Base-by-base conservation (phyloP, 53 echinoderm and acorn worm genomes). In the Pentamera pediparva region DNA sequence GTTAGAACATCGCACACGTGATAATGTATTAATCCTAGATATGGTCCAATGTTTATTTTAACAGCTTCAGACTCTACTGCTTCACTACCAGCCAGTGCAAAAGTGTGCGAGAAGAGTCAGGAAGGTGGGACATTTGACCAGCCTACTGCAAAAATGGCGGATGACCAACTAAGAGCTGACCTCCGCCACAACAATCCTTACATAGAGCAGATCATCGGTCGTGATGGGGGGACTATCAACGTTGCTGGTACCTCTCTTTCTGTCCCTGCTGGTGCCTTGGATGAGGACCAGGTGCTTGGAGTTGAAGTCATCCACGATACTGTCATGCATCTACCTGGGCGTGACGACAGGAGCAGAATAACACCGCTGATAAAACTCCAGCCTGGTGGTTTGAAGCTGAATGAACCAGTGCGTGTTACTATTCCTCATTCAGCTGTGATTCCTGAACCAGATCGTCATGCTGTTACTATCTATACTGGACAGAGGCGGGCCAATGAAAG, bases 281-380 rank as follows among this genome's bases (percentile, higher is more conserved):
- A 12, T 12, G 34, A 2, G 17, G 21, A 37, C 34, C 39, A 62
- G 15, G 63, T 62, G 35, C 35, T 62, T 32, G 63, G n/a, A 6
- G 35, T 62, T 0, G 38, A 4, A 19, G 38, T 62, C 3, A 37
- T 37, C 20, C 15, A 4, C 11, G 36, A 62, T 37, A 19, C 63
- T 12, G n/a, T 2, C 18, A 18, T 62, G 11, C 38, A 4, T 0
- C 38, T 62, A 20, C 63, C 63, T 19, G 37, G 21, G 8, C 4
- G 37, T 35, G 39, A 8, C 38, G 35, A 62, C 13, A 18, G 37
- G 7, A 6, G 35, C 0, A 26, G 63, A 37, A 62, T 62, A 38
- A 62, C 63, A 35, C 63, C 63, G n/a, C 63, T 62, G 35, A 37
- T 62, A 35, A 62, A 62, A 18, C 21, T 62, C 3, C 37, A 62